These are phyloP conservation scores for Phlogophora meticulosa DNA, from an alignment of 2,888 invertebrate species.

Conservation along the genomic window DNA sequence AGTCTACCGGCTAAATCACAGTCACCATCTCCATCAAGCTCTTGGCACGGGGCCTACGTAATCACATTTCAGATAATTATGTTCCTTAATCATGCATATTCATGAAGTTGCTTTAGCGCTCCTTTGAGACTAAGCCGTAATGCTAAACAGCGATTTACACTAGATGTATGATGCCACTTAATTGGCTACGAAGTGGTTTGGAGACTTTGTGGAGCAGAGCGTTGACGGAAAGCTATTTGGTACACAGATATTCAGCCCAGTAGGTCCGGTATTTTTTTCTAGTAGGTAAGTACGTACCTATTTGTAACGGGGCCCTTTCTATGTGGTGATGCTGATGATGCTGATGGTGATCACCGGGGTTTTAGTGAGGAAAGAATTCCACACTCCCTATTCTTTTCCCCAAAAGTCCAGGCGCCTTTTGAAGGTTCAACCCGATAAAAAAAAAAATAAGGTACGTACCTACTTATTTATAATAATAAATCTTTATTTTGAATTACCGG, in stretches of 20 bases:
- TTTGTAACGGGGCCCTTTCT: no score
- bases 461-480: no score
- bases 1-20: constrained; percentile 27
- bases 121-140: constrained; percentile 57
- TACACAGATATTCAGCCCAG: neutral
- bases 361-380: no score
- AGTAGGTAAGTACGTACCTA: no score
- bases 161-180: constrained; percentile 53
- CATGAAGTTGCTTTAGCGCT: constrained; percentile 48
- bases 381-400: no score
- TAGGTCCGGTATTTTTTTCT: no score
- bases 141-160: constrained; percentile 63
- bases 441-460: no score
- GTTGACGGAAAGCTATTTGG: neutral
- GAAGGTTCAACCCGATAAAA: no score
- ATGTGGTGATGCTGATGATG: no score
- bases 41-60: constrained; percentile 40
- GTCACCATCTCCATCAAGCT: constrained; percentile 20
- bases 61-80: constrained; percentile 63
- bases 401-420: no score
- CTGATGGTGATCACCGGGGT: no score
- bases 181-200: constrained; percentile 46
- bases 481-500: no score
- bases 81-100: constrained; percentile 58
- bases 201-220: neutral